Evolutionary conservation across 2,888 invertebrate genomes (phyloP), one percentile per base, ranked within the genome.

Genomic region (Ophion obscuratus): DNA sequence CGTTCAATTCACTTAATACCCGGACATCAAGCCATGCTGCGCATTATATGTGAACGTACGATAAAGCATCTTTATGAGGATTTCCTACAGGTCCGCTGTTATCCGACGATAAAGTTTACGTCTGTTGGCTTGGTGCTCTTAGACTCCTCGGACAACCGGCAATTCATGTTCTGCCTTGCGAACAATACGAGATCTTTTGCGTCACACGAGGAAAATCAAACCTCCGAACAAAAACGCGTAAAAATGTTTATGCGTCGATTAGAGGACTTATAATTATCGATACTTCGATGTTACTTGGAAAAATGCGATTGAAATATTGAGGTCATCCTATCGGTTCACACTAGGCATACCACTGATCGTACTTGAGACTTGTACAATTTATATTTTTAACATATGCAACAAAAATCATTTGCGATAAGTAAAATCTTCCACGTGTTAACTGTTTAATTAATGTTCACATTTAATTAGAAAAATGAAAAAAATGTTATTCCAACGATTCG

Each of bases 101-200:
- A 92, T 91, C 90, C 91, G 84, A 88, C 91, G 91, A 92, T 92
- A 92, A 92, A 92, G 91, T 92, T 91, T 92, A 92, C 90, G 91
- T 90, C 91, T 91, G 90, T 86, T 88, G 86, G 66, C 31, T 36
- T 20, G 74, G 20, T 40, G 24, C 36, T 40, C 40, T 44, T 27
- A 17, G 17, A 53, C 53, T 40, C 53, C 17, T 53, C 53, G 53
- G 53, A 53, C 17, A 17, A 53, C 53, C 53, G 11, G 53, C 14
- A 66, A 47, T 67, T 36, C 61, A 36, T 24, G 66, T 77, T 67
- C 53, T 36, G 61, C 24, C 24, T 17, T 14, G 10, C 53, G 71
- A 71, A 53, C 17, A 53, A 57, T 17, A 53, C 53, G 24, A 57
- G 31, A 31, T 17, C 2, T 17, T 53, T 53, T 4, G 53, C 53